These are phyloP conservation scores for Antheraea pernyi DNA, from an alignment of 1,140 invertebrate genomes.

Conservation along the genomic window DNA sequence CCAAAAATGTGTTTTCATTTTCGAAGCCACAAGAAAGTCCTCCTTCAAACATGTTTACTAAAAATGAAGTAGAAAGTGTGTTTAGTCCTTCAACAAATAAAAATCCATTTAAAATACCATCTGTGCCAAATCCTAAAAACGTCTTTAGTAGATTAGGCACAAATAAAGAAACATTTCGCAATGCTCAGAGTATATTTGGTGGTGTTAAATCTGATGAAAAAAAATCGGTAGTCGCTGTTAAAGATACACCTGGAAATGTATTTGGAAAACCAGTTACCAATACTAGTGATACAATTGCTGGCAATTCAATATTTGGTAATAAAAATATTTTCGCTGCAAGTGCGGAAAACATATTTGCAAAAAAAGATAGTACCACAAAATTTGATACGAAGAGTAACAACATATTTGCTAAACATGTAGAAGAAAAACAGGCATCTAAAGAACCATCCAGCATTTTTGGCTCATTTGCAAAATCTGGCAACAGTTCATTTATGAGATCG, in stretches of 20 bases:
- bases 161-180: slow-evolving; percentile 16
- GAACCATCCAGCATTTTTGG: slow-evolving; percentile 45
- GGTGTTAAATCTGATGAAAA: slow-evolving; percentile 2
- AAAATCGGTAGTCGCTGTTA: neutral
- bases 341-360: slow-evolving; percentile 35
- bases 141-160: slow-evolving; percentile 16
- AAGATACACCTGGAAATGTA: slow-evolving; percentile 5
- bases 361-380: slow-evolving; percentile 30
- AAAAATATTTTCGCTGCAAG: slow-evolving; percentile 22
- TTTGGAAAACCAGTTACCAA: slow-evolving; percentile 8
- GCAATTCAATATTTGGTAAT: slow-evolving; percentile 17
- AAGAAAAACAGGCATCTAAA: slow-evolving; percentile 22
- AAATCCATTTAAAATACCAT: slow-evolving; percentile 20
- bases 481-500: slow-evolving; percentile 26
- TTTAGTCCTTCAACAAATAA: slow-evolving; percentile 21
- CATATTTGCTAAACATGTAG: slow-evolving; percentile 33
- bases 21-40: slow-evolving; percentile 57
- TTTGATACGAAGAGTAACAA: slow-evolving; percentile 33
- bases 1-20: slow-evolving; percentile 59
- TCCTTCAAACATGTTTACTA: slow-evolving; percentile 20
- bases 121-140: slow-evolving; percentile 15
- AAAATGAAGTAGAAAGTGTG: slow-evolving; percentile 25
- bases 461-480: slow-evolving; percentile 28
- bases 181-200: slow-evolving; percentile 23
- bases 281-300: neutral